Conservation (phyloP, 35 echinoderm and acorn worm genomes). For the Heliocidaris erythrogramma region DNA sequence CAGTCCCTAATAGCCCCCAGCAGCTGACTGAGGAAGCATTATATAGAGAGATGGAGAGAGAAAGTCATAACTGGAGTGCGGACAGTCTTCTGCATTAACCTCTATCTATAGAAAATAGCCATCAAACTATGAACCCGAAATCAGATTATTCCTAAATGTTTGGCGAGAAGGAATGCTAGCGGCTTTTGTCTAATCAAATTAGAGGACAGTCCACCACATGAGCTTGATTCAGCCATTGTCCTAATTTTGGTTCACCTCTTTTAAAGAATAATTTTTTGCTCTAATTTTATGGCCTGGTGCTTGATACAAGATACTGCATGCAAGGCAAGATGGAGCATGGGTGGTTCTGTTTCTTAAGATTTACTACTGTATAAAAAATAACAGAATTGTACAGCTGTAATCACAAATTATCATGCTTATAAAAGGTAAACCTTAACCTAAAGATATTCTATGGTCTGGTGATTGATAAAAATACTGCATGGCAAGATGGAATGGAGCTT, state of each 20-base stretch:
- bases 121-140: neutral
- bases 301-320: neutral
- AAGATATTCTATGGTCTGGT: too few relatives aligned
- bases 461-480: too few relatives aligned
- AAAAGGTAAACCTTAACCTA: too few relatives aligned
- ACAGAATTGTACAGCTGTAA: too few relatives aligned
- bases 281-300: neutral
- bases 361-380: too few relatives aligned
- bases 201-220: neutral
- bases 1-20: neutral
- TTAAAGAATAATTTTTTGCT: neutral
- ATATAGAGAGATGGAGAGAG: neutral
- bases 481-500: too few relatives aligned
- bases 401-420: too few relatives aligned
- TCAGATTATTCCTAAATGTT: constrained; percentile 1
- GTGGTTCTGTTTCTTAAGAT: neutral
- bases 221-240: neutral
- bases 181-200: neutral
- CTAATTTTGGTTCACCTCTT: neutral
- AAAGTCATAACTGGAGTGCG: neutral
- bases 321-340: neutral
- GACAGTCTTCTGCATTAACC: neutral
- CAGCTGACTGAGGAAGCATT: neutral
- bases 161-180: neutral
- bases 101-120: neutral